A percentile compares a stretch with the other conserved stretches of the same genome.
Conservation (phyloP, 2,113 vertebrate genomes). For the Gopherus evgoodei region DNA sequence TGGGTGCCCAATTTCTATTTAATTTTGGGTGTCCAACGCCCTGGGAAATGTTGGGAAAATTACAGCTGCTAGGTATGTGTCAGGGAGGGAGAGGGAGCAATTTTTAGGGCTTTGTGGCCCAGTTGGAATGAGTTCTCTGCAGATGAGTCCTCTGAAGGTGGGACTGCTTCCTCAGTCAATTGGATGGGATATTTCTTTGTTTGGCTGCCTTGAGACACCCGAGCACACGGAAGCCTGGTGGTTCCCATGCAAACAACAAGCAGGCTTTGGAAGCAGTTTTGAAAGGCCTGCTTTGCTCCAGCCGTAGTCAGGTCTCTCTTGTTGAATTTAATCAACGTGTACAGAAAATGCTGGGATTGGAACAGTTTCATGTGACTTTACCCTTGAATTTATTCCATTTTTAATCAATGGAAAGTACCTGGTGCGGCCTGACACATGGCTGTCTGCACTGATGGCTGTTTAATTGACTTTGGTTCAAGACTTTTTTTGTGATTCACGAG, state of each 20-base stretch:
- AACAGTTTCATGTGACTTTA: neutral
- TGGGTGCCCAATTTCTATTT: neutral
- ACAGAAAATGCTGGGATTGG: neutral
- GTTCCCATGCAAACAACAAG: too few relatives aligned
- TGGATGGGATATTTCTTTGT: neutral
- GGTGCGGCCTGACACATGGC: rapidly evolving
- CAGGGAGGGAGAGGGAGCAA: neutral
- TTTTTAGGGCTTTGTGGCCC: neutral
- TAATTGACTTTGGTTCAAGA: neutral
- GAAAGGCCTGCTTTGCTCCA: neutral
- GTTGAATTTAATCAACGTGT: neutral
- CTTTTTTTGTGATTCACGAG: too few relatives aligned
- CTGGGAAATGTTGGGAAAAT: neutral
- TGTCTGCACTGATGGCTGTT: neutral
- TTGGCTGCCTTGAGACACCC: neutral
- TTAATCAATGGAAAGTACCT: neutral
- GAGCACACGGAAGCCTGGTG: neutral
- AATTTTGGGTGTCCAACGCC: neutral
- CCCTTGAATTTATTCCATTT: neutral
- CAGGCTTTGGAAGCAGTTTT: neutral
- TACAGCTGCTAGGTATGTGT: neutral
- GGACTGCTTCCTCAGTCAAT: neutral
- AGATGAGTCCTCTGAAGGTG: neutral
- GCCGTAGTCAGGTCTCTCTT: neutral
- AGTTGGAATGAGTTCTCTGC: neutral